These are phyloP conservation scores for Corythoichthys intestinalis DNA, from an alignment of 2,113 vertebrate genomes.

Conservation along the genomic window DNA sequence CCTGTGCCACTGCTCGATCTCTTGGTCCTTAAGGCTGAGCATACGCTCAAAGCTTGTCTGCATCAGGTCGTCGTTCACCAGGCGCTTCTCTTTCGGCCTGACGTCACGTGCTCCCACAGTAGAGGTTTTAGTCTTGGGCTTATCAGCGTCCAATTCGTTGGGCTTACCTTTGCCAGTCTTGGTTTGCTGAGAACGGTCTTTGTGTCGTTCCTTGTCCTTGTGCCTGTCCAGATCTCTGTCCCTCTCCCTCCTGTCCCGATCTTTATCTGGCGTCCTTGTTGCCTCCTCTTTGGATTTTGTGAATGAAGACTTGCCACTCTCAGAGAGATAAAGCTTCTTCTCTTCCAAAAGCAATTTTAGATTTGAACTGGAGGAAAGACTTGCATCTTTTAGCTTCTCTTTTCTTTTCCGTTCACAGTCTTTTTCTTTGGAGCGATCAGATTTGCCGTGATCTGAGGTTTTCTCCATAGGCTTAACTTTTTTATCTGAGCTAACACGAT, in stretches of 20 bases:
- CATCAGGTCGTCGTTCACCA: constrained; percentile 98
- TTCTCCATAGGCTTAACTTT: constrained; percentile 84
- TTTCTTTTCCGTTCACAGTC: constrained; percentile 84
- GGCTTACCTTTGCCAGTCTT: constrained; percentile 67
- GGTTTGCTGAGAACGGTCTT: constrained; percentile 80
- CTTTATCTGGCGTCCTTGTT: constrained; percentile 84
- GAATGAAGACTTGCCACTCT: constrained; percentile 74
- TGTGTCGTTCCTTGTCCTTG: constrained; percentile 87
- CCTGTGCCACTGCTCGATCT: constrained; percentile 97
- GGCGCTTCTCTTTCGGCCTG: constrained; percentile 90
- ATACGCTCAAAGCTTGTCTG: constrained; percentile 98
- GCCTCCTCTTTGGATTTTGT: constrained; percentile 87
- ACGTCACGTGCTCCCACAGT: constrained; percentile 76
- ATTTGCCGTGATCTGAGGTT: constrained; percentile 76
- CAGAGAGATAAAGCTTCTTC: constrained; percentile 73
- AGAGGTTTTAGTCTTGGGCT: constrained; percentile 72
- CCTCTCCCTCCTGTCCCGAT: constrained; percentile 84
- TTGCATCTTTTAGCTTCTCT: constrained; percentile 81
- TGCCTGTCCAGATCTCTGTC: constrained; percentile 84
- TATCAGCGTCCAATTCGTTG: constrained; percentile 69
- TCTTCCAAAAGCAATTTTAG: constrained; percentile 82
- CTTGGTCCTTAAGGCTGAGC: constrained; percentile 95
- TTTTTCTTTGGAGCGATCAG: constrained; percentile 81
- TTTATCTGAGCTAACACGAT: constrained; percentile 79
- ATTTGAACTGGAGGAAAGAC: constrained; percentile 68